A percentile compares a stretch with the other conserved stretches of the same genome.
phyloP scores from a whole-genome alignment of 1,140 invertebrate genomes.

The Drosophila orosa region DNA sequence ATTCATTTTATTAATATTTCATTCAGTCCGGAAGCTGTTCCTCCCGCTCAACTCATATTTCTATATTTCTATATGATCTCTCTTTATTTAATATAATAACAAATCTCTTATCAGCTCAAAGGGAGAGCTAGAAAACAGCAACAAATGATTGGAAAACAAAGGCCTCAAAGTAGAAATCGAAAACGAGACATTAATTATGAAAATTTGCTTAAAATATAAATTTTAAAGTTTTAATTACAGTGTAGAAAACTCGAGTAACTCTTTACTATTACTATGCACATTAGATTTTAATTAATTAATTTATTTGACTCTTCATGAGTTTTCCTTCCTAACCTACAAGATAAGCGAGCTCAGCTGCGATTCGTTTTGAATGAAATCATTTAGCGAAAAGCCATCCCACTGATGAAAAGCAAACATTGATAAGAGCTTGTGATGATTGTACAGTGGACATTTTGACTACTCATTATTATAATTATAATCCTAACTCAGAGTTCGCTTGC shows the following conservation, averaged over 20 bases:
- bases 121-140: constrained; percentile 3
- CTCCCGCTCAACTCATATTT: not conserved
- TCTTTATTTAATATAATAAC: constrained; percentile 66
- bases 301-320: not conserved
- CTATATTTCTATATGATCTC: constrained; percentile 9
- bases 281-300: not conserved
- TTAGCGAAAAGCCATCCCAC: not conserved
- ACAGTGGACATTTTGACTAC: not conserved
- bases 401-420: constrained; percentile 16
- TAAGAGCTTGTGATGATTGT: constrained; percentile 22
- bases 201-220: not conserved
- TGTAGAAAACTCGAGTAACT: not conserved
- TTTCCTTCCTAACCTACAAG: not conserved
- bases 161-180: not conserved
- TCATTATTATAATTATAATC: constrained; percentile 6
- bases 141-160: not conserved
- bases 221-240: not conserved
- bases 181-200: not conserved
- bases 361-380: constrained; percentile 2
- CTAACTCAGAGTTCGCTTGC: constrained; percentile 5
- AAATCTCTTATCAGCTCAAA: constrained; percentile 63
- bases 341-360: not conserved
- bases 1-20: too few relatives aligned
- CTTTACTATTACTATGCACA: not conserved
- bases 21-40: not conserved